Evolutionary conservation across 2,888 invertebrate genomes (phyloP), one percentile per base, ranked within the genome.

Genomic region (Sinopyrophorus schimmeli): DNA sequence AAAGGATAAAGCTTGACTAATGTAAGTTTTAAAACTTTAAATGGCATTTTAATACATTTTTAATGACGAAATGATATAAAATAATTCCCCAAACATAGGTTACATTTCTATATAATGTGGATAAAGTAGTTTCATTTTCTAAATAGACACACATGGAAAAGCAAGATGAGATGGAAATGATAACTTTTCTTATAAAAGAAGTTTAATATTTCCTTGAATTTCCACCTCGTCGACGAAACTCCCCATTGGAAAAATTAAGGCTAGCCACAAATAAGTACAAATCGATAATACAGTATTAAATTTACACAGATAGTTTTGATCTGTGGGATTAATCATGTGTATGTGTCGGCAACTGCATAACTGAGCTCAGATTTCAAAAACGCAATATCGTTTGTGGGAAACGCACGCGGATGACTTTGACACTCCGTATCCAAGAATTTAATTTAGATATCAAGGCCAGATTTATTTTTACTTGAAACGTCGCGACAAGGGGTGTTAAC

Each of bases 371-470:
- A 34, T 50, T 50, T 38, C 49, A 50, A 50, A 39, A 39, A 37
- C 47, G 47, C 47, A 47, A 34, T 49, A 49, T 27, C 28, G 24
- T 20, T 24, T 39, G 39, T 49, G 43, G 31, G 43, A 43, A 39
- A 38, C 24, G 20, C 26, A 34, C 10, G 14, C 39, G 32, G 38
- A 17, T 39, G 49, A 43, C 49, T 50, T 50, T 50, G 44, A 50
- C 40, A 44, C 23, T 39, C 21, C 12, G 12, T 24, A 12, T 4
- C 30, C 10, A 39, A 34, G 39, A 50, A 44, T 50, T 50, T 44
- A 50, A 43, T 50, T 50, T 50, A 50, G 38, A 38, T 34, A 38
- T 37, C 42, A 44, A 50, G 49, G 49, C 23, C 34, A 39, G 17
- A 16, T 27, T 44, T 44, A 50, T 50, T 50, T 50, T 50, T 44